Evolutionary conservation across 2,888 invertebrate genomes (phyloP).

Genomic region (Anodontia alba): DNA sequence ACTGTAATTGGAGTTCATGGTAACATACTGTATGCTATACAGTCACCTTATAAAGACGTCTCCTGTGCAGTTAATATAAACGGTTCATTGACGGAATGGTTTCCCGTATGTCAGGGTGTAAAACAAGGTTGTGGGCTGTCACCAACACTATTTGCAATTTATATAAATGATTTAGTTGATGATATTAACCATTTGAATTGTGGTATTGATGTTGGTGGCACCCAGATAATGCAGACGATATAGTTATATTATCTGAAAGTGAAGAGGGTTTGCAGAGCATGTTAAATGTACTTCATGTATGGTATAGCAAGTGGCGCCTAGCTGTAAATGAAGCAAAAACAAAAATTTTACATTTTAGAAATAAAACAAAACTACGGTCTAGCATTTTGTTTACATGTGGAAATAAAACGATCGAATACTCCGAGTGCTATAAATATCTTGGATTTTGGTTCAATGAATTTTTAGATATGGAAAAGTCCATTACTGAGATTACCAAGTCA

Average conservation of each 20-base stretch:
- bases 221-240: not conserved
- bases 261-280: constrained; percentile 12
- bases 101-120: not conserved
- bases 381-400: too few species aligned
- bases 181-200: not conserved
- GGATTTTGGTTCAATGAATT: not conserved
- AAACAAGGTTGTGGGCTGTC: not conserved
- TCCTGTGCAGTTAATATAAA: not conserved
- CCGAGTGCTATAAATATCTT: not conserved
- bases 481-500: not conserved
- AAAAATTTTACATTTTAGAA: constrained; percentile 17
- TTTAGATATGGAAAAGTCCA: not conserved
- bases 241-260: not conserved
- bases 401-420: not conserved
- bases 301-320: constrained; percentile 23
- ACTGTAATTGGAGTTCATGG: constrained; percentile 22
- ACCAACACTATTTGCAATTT: not conserved
- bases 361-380: not conserved
- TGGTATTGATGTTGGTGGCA: not conserved
- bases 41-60: not conserved
- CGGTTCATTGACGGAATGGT: not conserved
- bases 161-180: not conserved
- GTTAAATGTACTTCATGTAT: constrained; percentile 18
- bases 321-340: constrained; percentile 26
- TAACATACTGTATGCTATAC: constrained; percentile 27